A percentile compares a stretch with the other conserved stretches of the same genome.
Conservation (phyloP, 2,113 vertebrate species). For the Halcyon senegalensis region DNA sequence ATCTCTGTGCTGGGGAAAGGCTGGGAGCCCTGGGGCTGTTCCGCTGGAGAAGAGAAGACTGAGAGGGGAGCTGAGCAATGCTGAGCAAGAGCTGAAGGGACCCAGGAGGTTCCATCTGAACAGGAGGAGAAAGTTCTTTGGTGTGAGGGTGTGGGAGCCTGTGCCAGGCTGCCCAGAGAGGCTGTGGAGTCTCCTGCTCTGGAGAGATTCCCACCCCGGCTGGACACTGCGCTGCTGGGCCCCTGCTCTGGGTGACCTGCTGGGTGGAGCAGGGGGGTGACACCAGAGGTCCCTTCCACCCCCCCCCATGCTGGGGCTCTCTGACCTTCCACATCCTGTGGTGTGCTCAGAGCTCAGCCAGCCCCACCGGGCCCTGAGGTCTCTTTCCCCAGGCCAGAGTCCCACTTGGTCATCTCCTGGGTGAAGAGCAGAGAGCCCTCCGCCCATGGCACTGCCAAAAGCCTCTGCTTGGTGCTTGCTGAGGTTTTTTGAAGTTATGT, state of each 20-base stretch:
- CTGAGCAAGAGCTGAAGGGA: too few relatives aligned
- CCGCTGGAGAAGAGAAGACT: too few relatives aligned
- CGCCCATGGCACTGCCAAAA: background rate
- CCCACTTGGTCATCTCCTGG: background rate
- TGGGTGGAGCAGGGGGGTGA: background rate
- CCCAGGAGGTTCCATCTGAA: too few relatives aligned
- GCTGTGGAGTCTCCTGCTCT: background rate
- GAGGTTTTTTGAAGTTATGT: background rate
- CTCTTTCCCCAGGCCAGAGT: background rate
- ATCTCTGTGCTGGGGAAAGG: background rate
- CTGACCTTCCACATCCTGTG: background rate
- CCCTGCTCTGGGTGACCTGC: background rate
- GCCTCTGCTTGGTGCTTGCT: background rate
- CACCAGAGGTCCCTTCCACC: background rate
- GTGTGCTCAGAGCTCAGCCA: background rate
- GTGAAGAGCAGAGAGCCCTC: background rate
- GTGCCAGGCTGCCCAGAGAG: background rate
- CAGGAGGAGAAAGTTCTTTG: too few relatives aligned
- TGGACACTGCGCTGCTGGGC: background rate
- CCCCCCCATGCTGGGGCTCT: too few relatives aligned
- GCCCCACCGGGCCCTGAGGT: rapidly evolving
- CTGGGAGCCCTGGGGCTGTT: too few relatives aligned
- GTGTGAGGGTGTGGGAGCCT: too few relatives aligned
- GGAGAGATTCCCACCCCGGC: background rate
- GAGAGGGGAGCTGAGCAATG: too few relatives aligned